phyloP scores from a whole-genome alignment of 1,140 invertebrate genomes.

The Helicoverpa armigera region DNA sequence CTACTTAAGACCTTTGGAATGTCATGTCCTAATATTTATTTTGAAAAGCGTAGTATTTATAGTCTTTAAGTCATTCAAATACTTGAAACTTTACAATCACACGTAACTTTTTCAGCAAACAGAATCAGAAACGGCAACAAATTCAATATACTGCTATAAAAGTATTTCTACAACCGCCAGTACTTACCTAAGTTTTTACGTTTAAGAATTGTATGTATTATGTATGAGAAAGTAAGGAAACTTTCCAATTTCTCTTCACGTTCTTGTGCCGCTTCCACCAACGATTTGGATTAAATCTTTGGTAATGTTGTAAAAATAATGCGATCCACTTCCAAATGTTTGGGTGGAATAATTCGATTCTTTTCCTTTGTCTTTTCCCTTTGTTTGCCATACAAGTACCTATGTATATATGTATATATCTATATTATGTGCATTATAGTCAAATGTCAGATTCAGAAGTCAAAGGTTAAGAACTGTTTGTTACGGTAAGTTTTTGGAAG shows the following conservation, averaged over 20 bases:
- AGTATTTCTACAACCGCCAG: slow-evolving; percentile 2
- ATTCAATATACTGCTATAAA: not conserved
- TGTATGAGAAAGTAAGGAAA: slow-evolving; percentile 34
- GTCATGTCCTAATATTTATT: too few relatives aligned
- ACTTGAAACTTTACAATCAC: not conserved
- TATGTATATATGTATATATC: too few relatives aligned
- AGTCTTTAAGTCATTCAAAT: too few relatives aligned
- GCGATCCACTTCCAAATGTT: not conserved
- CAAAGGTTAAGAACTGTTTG: too few relatives aligned
- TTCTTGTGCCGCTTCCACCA: slow-evolving; percentile 19
- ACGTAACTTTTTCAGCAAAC: not conserved
- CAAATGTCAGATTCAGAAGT: too few relatives aligned
- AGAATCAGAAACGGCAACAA: not conserved
- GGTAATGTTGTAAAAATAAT: slow-evolving; percentile 40
- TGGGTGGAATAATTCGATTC: not conserved
- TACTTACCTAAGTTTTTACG: slow-evolving; percentile 40
- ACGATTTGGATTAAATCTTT: slow-evolving; percentile 39
- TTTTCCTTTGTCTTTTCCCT: not conserved
- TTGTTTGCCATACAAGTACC: too few relatives aligned
- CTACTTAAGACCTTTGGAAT: too few relatives aligned
- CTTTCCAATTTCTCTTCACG: slow-evolving; percentile 18
- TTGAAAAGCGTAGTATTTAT: too few relatives aligned
- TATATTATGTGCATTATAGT: too few relatives aligned
- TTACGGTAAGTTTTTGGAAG: too few relatives aligned
- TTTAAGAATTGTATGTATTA: slow-evolving; percentile 40